Base-by-base conservation (phyloP, 1,140 invertebrate species). In the Neodiprion pinetum region DNA sequence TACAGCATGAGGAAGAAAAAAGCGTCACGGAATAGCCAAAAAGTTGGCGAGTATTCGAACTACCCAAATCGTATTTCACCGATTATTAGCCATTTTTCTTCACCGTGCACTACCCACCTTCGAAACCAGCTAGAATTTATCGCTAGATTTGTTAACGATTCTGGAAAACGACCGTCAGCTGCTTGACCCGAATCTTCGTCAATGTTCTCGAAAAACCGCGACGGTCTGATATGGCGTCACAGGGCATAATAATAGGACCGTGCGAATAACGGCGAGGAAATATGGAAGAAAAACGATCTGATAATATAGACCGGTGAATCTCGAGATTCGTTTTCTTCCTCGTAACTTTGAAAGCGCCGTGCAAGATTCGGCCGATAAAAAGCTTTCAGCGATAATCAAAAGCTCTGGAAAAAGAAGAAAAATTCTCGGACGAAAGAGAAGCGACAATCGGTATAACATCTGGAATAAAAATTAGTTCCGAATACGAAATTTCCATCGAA, bases 71-170 rank as follows among this genome's bases (percentile, higher is more conserved):
- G 74, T 81, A 80, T 81, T 79, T 78, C 77, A 81, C 75, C 69
- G 77, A 78, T 75, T 79, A 81, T 81, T 79, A 77, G 76, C 78
- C 80, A 80, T 82, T 81, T 82, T 79, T 80, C 80, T 75, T 73
- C 49, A 69, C 53, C 53, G 71, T 9, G 66, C 69, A 70, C 49
- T n/a, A 21, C 21, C 68, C 67, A 47, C 23, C 66, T 40, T 40
- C 2, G 47, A 48, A 53, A 75, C 70, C 40, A 72, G 69, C 67
- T 67, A 66, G 48, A 75, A 77, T 77, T 77, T 77, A 77, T 77
- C 71, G 72, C 48, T n/a, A 14, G 47, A 7, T 71, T 12, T 50
- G 21, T 40, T 71, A 71, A 71, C 70, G 70, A 71, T 71, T 1
- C 48, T 14, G 12, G 70, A 23, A 71, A 71, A 71, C 70, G 40